Evolutionary conservation across 2,113 vertebrate species (phyloP).

Genomic region (Nestor notabilis): DNA sequence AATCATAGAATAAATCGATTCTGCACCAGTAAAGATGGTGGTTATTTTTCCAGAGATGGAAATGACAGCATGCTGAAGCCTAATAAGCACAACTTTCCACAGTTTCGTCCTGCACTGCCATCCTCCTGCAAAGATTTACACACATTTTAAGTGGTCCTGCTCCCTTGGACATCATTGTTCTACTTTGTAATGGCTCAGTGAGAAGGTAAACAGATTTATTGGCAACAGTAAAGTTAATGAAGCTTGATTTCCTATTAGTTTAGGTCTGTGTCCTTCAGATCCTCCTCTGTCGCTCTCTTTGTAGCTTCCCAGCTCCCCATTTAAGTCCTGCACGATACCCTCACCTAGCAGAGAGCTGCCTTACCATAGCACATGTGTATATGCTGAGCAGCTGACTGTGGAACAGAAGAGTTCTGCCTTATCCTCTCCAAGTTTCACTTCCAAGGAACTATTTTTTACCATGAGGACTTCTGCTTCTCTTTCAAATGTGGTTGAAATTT

Average conservation of each 20-base stretch:
- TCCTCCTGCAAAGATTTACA: background rate
- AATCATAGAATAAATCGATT: background rate
- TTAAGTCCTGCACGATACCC: background rate
- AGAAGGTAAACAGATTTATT: background rate
- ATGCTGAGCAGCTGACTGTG: background rate
- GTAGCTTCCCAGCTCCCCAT: background rate
- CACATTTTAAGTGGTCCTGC: background rate
- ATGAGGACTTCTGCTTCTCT: background rate
- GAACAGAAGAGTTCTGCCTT: background rate
- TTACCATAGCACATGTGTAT: background rate
- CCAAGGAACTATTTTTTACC: background rate
- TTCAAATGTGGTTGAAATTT: background rate
- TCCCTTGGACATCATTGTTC: background rate
- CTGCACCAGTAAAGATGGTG: background rate
- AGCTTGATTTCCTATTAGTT: background rate
- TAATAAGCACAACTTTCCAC: fast-evolving
- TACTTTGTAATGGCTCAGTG: background rate
- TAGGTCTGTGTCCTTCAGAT: background rate
- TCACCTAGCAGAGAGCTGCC: background rate
- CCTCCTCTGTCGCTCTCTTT: background rate
- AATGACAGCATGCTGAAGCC: background rate
- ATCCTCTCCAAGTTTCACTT: background rate
- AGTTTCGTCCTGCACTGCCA: background rate
- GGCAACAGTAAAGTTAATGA: background rate
- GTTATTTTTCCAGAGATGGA: background rate